Conservation (phyloP, 2,888 invertebrate genomes). For the Kryphioiulus occultus region DNA sequence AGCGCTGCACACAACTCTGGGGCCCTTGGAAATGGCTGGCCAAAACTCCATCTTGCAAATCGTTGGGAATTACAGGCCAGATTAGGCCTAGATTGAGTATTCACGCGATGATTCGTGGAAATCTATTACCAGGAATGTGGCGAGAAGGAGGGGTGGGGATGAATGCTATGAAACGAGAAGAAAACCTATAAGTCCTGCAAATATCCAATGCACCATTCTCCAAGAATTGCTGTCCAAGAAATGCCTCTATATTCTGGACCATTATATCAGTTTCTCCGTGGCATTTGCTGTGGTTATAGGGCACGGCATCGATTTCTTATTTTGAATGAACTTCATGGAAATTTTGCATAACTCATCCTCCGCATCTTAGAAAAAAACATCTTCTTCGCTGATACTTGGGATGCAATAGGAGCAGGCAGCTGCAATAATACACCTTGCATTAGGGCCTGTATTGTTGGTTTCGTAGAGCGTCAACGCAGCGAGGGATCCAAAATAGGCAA, state of each 20-base stretch:
- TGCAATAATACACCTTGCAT: conserved; percentile 31
- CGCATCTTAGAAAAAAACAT: neutral
- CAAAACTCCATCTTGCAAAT: neutral
- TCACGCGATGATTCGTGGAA: neutral
- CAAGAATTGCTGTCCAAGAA: conserved; percentile 3
- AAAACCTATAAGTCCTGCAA: neutral
- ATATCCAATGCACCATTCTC: neutral
- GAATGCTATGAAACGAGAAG: neutral
- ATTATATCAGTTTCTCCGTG: neutral
- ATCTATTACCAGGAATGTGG: neutral
- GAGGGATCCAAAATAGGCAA: conserved; percentile 2
- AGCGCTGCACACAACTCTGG: neutral
- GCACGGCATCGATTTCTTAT: conserved; percentile 34
- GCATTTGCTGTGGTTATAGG: neutral
- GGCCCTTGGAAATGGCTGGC: neutral
- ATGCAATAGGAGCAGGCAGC: neutral
- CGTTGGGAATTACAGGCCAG: neutral
- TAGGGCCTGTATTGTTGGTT: neutral
- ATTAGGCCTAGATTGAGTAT: neutral
- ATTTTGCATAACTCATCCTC: neutral
- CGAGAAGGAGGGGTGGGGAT: too few relatives aligned
- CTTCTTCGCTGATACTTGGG: neutral
- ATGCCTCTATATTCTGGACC: neutral
- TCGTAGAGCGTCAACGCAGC: neutral
- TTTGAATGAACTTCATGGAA: conserved; percentile 21